phyloP scores from a whole-genome alignment of 2,888 invertebrate species.

The Phyto melanocephala region DNA sequence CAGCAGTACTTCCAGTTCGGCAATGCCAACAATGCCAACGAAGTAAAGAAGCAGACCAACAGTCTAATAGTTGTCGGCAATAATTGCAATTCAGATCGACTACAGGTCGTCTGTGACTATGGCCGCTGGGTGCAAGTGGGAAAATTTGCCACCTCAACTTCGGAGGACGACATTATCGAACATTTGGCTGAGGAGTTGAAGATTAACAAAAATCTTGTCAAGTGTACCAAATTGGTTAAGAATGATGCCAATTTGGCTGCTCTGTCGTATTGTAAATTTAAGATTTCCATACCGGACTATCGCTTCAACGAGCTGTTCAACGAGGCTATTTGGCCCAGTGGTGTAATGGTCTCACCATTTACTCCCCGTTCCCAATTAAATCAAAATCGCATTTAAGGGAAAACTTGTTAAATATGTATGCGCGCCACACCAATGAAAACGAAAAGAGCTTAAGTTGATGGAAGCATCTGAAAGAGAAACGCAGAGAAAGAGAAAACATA shows the following conservation, averaged over 20 bases:
- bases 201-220: conserved; percentile 75
- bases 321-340: conserved; percentile 76
- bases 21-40: conserved; percentile 70
- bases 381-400: conserved; percentile 75
- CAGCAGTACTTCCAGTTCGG: conserved; percentile 76
- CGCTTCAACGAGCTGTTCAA: conserved; percentile 77
- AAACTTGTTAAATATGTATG: conserved; percentile 34
- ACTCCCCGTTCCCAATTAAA: conserved; percentile 76
- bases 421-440: conserved; percentile 49
- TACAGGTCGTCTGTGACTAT: conserved; percentile 76
- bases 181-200: conserved; percentile 75
- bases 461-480: background rate
- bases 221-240: conserved; percentile 75
- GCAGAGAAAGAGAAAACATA: background rate
- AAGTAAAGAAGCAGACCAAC: conserved; percentile 73
- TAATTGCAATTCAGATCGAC: conserved; percentile 76
- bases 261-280: conserved; percentile 75
- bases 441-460: conserved; percentile 58
- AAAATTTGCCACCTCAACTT: conserved; percentile 75
- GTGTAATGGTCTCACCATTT: conserved; percentile 76
- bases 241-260: conserved; percentile 76
- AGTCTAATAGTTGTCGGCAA: conserved; percentile 75
- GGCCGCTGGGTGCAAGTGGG: conserved; percentile 76
- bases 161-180: conserved; percentile 75
- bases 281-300: conserved; percentile 76